Evolutionary conservation across 2,113 vertebrate species (phyloP).

Genomic region (Otolemur garnettii): DNA sequence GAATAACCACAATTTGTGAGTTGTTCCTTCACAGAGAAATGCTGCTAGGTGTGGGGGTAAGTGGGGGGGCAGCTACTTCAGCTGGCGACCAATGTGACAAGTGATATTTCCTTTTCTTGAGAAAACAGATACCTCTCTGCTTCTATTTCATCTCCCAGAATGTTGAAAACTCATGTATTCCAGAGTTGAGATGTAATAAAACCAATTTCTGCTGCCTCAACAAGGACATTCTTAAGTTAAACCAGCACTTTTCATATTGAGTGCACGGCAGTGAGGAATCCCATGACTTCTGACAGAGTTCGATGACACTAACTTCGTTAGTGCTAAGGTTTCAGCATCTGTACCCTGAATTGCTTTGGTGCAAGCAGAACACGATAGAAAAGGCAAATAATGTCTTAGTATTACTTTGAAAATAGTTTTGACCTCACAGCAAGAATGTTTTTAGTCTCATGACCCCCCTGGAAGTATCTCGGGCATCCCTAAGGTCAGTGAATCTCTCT

Average conservation of each 20-base stretch:
- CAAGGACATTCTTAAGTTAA: not conserved
- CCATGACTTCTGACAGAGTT: not conserved
- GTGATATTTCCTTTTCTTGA: not conserved
- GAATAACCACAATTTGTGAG: not conserved
- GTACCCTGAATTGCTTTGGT: not conserved
- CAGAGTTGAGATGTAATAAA: not conserved
- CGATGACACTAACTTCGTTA: not conserved
- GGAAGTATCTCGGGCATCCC: not conserved
- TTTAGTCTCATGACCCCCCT: not conserved
- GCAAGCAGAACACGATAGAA: not conserved
- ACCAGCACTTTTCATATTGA: not conserved
- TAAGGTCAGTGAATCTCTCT: not conserved
- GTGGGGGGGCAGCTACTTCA: not conserved
- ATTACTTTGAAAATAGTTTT: not conserved
- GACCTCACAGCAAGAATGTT: not conserved
- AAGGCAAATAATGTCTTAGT: not conserved
- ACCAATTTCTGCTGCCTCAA: not conserved
- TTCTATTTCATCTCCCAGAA: not conserved
- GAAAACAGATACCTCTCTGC: not conserved
- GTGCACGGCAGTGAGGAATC: not conserved
- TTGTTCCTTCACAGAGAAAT: not conserved
- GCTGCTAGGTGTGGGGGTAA: too few species aligned
- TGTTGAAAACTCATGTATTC: not conserved
- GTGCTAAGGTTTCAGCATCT: not conserved
- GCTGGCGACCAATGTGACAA: not conserved